Base-by-base conservation (phyloP, 2,888 invertebrate species). In the Himalopsyche tibetana region DNA sequence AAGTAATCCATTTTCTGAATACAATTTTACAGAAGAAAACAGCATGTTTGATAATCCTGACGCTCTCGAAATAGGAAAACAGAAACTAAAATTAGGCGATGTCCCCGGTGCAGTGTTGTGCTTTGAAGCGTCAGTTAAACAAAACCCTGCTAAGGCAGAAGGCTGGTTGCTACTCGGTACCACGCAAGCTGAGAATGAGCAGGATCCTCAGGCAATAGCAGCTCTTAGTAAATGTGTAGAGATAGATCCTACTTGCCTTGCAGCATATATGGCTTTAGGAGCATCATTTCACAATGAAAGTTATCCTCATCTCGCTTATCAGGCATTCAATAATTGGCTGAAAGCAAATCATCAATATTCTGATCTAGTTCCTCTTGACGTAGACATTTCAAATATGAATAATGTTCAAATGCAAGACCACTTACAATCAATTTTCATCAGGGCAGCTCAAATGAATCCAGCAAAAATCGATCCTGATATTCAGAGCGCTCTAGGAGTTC, bases 121-220 rank as follows among this genome's bases (percentile, higher is more conserved):
- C 90, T 99, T 99, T 92, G 99, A 99, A 92, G 98, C 98, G 83
- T 99, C 99, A 12, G 98, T 96, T 4, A 96, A 97, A 90, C 96
- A 97, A 90, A 94, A 96, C 82, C 95, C 96, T 2, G 94, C 95
- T 82, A 96, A 96, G 90, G 93, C 95, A 0, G 96, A 97, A 91
- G 96, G 96, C 0, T 99, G 99, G 99, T 95, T 96, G 88, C 92
- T 96, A 55, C 92, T 99, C 81, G 99, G 99, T 12, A 96, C 96
- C 83, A 97, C 98, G 51, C 99, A 99, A 91, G 98, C 99, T 63
- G 98, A 99, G 93, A 99, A 99, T 93, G 99, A 99, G 93, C 98
- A 96, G 92, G 99, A 99, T 92, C 96, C 97, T 4, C 94, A 95
- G 89, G 98, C 98, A 12, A 99, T 99, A 90, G 95, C 97, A 80